phyloP scores from a whole-genome alignment of 1,140 invertebrate genomes.

The Drosophila tropicalis region DNA sequence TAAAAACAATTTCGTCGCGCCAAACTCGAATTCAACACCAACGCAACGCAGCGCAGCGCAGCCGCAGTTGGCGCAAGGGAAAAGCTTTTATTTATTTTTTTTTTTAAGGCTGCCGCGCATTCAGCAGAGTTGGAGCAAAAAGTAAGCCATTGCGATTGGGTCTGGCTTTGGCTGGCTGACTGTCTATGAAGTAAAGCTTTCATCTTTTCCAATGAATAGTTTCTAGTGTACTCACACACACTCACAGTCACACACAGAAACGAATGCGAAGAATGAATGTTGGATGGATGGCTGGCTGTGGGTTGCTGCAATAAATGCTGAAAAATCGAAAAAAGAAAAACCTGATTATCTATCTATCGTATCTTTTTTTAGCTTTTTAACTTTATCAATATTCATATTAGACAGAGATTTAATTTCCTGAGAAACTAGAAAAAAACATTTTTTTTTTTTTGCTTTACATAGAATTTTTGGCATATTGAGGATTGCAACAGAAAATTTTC shows the following conservation, averaged over 20 bases:
- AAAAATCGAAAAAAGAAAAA: constrained; percentile 53
- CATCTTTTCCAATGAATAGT: constrained; percentile 59
- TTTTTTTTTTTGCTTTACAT: not conserved
- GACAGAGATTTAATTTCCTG: constrained; percentile 3
- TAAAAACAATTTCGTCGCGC: constrained; percentile 32
- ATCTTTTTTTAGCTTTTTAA: constrained; percentile 9
- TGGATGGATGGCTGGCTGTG: not conserved
- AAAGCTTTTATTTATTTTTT: constrained; percentile 46
- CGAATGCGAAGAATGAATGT: constrained; percentile 27
- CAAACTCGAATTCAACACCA: constrained; percentile 46
- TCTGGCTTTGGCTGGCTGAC: not conserved
- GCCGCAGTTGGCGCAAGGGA: constrained; percentile 23
- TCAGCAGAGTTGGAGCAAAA: constrained; percentile 19
- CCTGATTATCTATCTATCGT: constrained; percentile 64
- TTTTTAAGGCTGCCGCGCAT: constrained; percentile 33
- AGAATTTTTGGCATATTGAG: constrained; percentile 2
- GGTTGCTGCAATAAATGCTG: constrained; percentile 51
- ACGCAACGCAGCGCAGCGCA: constrained; percentile 47
- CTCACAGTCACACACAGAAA: constrained; percentile 12
- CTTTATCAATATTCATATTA: constrained; percentile 4
- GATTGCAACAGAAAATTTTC: not conserved
- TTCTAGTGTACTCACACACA: constrained; percentile 14
- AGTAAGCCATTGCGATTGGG: constrained; percentile 12
- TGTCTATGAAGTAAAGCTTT: constrained; percentile 55
- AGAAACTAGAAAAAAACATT: constrained; percentile 9